Conservation (phyloP, 2,797 vertebrate genomes). For the Molossus alvarezi region DNA sequence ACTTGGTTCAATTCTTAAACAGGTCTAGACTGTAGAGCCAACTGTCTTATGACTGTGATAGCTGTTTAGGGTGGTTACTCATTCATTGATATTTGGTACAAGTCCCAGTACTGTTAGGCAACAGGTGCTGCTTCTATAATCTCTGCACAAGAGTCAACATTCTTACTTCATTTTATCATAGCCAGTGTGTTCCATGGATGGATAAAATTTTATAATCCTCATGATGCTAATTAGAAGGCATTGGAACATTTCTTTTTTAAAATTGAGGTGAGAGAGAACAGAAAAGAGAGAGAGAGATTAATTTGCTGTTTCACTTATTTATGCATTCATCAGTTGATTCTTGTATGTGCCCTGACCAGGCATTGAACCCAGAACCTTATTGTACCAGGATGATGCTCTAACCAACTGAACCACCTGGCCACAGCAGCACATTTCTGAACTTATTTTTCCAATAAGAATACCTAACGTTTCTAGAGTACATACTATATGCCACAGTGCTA, state of each 20-base stretch:
- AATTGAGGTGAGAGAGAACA: not conserved
- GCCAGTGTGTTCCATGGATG: slow-evolving; percentile 21
- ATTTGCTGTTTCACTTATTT: not conserved
- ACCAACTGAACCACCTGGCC: not conserved
- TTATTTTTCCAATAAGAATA: slow-evolving; percentile 60
- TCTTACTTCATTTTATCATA: slow-evolving; percentile 74
- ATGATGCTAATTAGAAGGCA: slow-evolving; percentile 2
- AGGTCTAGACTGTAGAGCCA: slow-evolving; percentile 77
- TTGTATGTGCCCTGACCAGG: not conserved
- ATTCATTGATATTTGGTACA: slow-evolving; percentile 82
- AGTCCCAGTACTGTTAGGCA: slow-evolving; percentile 83
- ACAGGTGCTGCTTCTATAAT: slow-evolving; percentile 83
- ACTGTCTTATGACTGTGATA: slow-evolving; percentile 73
- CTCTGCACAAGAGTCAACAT: slow-evolving; percentile 80
- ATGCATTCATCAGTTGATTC: not conserved
- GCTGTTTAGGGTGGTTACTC: slow-evolving; percentile 80
- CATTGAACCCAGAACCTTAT: not conserved
- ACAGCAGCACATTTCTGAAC: not conserved
- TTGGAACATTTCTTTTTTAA: not conserved
- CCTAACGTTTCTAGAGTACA: not conserved
- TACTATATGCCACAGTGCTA: not conserved
- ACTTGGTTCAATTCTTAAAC: slow-evolving; percentile 64
- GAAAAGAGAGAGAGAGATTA: not conserved
- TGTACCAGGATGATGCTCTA: not conserved
- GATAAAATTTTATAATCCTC: slow-evolving; percentile 66